Conservation (phyloP, 2,888 invertebrate species). For the Himalopsyche kuldschensis region DNA sequence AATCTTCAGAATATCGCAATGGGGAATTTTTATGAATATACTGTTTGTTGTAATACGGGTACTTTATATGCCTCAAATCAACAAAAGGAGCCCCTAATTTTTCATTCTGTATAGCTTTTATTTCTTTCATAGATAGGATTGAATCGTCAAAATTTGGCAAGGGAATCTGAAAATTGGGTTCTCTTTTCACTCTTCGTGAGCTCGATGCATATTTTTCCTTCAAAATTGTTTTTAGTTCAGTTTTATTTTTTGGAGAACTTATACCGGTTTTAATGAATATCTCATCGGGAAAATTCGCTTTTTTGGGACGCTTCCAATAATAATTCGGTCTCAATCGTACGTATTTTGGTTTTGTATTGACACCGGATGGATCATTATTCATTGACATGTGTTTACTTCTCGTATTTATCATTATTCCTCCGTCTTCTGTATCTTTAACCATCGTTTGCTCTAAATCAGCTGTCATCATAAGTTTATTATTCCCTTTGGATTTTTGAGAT, state of each 20-base stretch:
- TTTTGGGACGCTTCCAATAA: constrained; percentile 39
- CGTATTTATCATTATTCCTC: constrained; percentile 41
- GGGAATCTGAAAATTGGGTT: constrained; percentile 47
- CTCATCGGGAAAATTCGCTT: not conserved
- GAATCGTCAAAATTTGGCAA: constrained; percentile 48
- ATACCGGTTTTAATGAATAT: not conserved
- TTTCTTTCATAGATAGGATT: constrained; percentile 46
- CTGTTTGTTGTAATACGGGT: constrained; percentile 41
- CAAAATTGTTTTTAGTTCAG: not conserved
- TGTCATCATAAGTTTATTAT: constrained; percentile 17
- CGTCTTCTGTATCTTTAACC: constrained; percentile 43
- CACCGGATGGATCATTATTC: constrained; percentile 7
- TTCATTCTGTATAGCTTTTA: constrained; percentile 41
- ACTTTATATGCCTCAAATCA: constrained; percentile 35
- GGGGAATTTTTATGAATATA: constrained; percentile 56
- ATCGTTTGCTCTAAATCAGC: constrained; percentile 40
- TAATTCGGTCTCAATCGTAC: constrained; percentile 37
- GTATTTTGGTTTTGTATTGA: constrained; percentile 24
- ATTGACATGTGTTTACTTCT: constrained; percentile 45
- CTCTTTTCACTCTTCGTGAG: constrained; percentile 23
- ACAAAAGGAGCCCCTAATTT: constrained; percentile 40
- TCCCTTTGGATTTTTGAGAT: not conserved
- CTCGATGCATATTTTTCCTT: constrained; percentile 9
- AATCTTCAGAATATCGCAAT: constrained; percentile 67
- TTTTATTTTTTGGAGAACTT: not conserved